Conservation (phyloP, 2,888 invertebrate species). For the Scelioninae gen. 1 region DNA sequence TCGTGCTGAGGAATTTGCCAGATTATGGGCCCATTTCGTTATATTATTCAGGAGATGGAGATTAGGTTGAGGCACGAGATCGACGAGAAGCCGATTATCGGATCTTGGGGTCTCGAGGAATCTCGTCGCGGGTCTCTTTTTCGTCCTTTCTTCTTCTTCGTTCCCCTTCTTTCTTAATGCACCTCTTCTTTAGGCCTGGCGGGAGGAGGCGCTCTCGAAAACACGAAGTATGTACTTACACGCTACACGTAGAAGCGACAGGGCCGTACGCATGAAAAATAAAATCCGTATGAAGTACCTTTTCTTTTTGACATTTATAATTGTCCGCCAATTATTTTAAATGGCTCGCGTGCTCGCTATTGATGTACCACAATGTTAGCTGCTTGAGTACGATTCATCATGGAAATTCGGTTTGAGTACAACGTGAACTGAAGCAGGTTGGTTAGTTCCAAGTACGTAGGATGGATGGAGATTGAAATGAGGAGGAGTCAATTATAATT, state of each 20-base stretch:
- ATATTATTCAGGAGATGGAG: slow-evolving; percentile 65
- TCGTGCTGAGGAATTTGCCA: slow-evolving; percentile 42
- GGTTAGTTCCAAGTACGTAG: too few relatives aligned
- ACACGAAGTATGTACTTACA: slow-evolving; percentile 51
- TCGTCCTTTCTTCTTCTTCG: slow-evolving; percentile 14
- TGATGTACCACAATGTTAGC: too few relatives aligned
- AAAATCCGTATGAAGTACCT: too few relatives aligned
- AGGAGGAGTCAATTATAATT: too few relatives aligned
- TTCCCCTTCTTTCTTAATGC: slow-evolving; percentile 36
- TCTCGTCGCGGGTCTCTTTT: slow-evolving; percentile 52
- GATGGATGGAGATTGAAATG: too few relatives aligned
- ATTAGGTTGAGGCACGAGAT: slow-evolving; percentile 62
- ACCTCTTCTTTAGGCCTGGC: slow-evolving; percentile 39
- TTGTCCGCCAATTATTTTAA: too few relatives aligned
- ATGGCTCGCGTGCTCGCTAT: too few relatives aligned
- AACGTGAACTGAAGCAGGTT: too few relatives aligned
- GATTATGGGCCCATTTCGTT: slow-evolving; percentile 22
- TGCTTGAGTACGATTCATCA: too few relatives aligned
- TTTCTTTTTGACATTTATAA: too few relatives aligned
- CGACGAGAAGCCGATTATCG: slow-evolving; percentile 62
- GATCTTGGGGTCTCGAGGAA: slow-evolving; percentile 40
- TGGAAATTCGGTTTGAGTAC: too few relatives aligned
- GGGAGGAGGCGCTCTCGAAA: slow-evolving; percentile 50
- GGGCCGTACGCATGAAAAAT: too few relatives aligned
- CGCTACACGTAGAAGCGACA: slow-evolving; percentile 35